A percentile compares a stretch with the other conserved stretches of the same genome.
These are phyloP conservation scores for Mactra quadrangularis DNA, from an alignment of 1,140 invertebrate genomes.

Conservation along the genomic window DNA sequence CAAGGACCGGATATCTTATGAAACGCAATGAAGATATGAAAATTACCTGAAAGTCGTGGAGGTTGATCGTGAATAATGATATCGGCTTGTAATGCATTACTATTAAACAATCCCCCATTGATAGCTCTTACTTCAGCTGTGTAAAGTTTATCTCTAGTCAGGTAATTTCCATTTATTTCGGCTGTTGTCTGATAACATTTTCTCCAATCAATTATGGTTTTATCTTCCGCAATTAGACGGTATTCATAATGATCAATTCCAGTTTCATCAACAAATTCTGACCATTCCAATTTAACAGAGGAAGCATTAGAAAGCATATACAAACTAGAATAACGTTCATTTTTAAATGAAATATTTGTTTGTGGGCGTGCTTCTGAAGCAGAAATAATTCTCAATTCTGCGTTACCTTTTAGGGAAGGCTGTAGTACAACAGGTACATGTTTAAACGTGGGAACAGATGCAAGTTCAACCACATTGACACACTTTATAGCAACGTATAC, in stretches of 20 bases:
- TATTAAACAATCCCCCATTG: constrained; percentile 11
- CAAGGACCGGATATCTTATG: too few relatives aligned
- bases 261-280: not conserved
- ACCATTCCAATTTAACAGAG: constrained; percentile 3
- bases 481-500: constrained; percentile 29
- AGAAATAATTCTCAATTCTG: not conserved
- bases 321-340: not conserved
- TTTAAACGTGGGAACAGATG: not conserved
- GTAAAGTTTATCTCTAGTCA: not conserved
- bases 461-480: constrained; percentile 30
- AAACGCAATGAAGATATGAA: too few relatives aligned
- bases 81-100: not conserved
- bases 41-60: constrained; percentile 8
- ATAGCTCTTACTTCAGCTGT: constrained; percentile 10
- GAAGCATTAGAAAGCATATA: not conserved
- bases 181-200: not conserved
- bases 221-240: not conserved
- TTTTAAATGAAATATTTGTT: not conserved
- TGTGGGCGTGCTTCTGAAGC: not conserved
- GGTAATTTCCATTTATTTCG: not conserved
- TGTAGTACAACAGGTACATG: not conserved
- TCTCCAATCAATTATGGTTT: constrained; percentile 26
- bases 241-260: constrained; percentile 10
- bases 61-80: not conserved
- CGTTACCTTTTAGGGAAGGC: not conserved